A percentile compares a stretch with the other conserved stretches of the same genome.
phyloP scores from a whole-genome alignment of 2,797 vertebrate genomes.

The Hippocampus kuda region DNA sequence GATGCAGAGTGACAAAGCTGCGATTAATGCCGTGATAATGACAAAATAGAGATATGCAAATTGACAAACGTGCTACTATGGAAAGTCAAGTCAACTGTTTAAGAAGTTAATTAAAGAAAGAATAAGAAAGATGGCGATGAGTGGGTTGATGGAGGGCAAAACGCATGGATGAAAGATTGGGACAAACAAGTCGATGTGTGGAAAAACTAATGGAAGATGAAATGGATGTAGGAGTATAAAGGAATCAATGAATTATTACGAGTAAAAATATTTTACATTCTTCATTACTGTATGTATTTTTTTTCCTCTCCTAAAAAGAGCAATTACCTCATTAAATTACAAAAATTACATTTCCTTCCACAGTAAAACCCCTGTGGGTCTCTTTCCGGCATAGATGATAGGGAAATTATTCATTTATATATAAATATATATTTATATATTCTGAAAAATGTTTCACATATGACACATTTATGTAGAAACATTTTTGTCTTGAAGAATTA shows the following conservation, averaged over 20 bases:
- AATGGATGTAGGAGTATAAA: background rate
- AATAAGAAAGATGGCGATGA: background rate
- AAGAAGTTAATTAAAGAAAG: background rate
- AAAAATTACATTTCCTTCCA: conserved; percentile 4
- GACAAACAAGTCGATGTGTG: background rate
- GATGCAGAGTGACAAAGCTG: background rate
- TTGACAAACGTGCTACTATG: background rate
- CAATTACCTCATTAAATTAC: conserved; percentile 7
- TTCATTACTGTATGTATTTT: background rate
- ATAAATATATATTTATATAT: conserved; percentile 4
- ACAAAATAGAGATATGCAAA: background rate
- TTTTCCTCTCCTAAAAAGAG: background rate
- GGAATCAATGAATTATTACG: background rate
- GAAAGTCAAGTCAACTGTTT: background rate
- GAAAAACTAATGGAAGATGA: background rate
- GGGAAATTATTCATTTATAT: background rate
- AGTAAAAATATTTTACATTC: conserved; percentile 1
- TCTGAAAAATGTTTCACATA: conserved; percentile 1
- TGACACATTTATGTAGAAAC: background rate
- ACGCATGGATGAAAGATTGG: background rate
- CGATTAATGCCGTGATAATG: background rate
- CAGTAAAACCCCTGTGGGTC: conserved; percentile 1
- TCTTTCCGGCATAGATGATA: conserved; percentile 1
- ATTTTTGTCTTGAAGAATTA: background rate
- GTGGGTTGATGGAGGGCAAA: background rate